Base-by-base conservation (phyloP, 2,113 vertebrate species). In the Corythornis cristatus region DNA sequence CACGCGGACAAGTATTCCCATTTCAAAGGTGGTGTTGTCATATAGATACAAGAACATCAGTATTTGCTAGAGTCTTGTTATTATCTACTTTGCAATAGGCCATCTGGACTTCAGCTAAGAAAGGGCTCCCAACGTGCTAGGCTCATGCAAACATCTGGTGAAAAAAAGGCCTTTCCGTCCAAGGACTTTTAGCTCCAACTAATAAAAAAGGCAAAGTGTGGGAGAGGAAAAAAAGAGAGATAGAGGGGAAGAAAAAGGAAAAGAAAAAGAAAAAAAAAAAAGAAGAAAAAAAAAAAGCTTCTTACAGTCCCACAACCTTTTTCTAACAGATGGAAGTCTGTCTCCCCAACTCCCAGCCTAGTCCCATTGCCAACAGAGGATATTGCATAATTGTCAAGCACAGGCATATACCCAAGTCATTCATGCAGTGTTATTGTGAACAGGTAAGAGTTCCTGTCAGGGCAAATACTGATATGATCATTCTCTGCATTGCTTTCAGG, bases 91-190 rank as follows among this genome's bases (percentile, higher is more conserved):
- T 94, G 89, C 86, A 84, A 76, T 72, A 77, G 94, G 87, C 77
- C 91, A 93, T 95, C 83, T 91, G 88, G 93, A 88, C 79, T 83
- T 74, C 72, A 74, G 12, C 64, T 80, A 45, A 91, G 87, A 92
- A 80, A 91, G 48, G 77, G 29, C 14, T 96, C 81, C 87, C 91
- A 80, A 66, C 17, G 89, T 90, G 74, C 79, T 79, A 89, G 67
- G 64, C 75, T 92, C 87, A 71, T 91, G 83, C 82, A 95, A 96
- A 96, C 82, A 95, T 92, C 94, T 96, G 86, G 74, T 79, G 67
- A 85, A 85, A 70, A 93, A 88, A 48, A 83, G 37, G 14, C 23
- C 67, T 91, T 96, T 89, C 78, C 9, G 15, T 89, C 62, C 75
- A 86, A 95, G 76, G 90, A 93, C 60, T 95, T 91, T 87, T 58